Percentiles rank a stretch among this genome's conserved stretches.
phyloP scores from a whole-genome alignment of 2,113 vertebrate species.

The Taurulus bubalis region DNA sequence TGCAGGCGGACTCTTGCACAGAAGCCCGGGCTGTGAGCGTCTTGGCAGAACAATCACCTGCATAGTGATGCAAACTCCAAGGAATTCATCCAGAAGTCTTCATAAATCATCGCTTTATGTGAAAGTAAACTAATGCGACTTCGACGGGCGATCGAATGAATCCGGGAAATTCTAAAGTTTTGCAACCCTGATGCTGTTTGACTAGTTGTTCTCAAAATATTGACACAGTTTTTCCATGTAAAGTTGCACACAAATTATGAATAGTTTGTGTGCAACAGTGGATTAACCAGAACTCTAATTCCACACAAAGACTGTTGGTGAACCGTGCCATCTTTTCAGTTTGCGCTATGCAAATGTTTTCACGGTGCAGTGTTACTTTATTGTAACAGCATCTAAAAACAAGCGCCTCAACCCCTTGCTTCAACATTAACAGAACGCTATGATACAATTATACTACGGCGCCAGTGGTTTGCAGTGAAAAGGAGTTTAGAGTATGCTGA shows the following conservation, averaged over 20 bases:
- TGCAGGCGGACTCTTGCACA: conserved; percentile 80
- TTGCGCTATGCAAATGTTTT: conserved; percentile 60
- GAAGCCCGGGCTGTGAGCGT: conserved; percentile 55
- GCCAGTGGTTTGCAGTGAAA: conserved; percentile 22
- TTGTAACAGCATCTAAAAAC: conserved; percentile 66
- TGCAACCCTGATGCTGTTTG: conserved; percentile 13
- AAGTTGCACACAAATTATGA: neutral
- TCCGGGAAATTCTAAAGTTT: conserved; percentile 32
- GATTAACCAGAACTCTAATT: conserved; percentile 2
- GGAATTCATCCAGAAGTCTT: conserved; percentile 68
- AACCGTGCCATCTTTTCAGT: conserved; percentile 33
- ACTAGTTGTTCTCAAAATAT: conserved; percentile 20
- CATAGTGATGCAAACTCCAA: conserved; percentile 68
- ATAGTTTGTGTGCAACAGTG: neutral
- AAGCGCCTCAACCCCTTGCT: conserved; percentile 51
- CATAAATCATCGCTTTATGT: conserved; percentile 68
- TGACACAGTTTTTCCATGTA: neutral
- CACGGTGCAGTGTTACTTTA: conserved; percentile 43
- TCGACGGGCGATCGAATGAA: conserved; percentile 10
- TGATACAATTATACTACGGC: conserved; percentile 47
- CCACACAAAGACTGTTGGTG: conserved; percentile 14
- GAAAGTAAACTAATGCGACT: conserved; percentile 56
- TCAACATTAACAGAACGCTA: conserved; percentile 44
- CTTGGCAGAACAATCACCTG: conserved; percentile 72
- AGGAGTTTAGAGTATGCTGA: neutral